A percentile compares a stretch with the other conserved stretches of the same genome.
Evolutionary conservation across 2,113 vertebrate species (phyloP).

Genomic region (Cinclus cinclus): DNA sequence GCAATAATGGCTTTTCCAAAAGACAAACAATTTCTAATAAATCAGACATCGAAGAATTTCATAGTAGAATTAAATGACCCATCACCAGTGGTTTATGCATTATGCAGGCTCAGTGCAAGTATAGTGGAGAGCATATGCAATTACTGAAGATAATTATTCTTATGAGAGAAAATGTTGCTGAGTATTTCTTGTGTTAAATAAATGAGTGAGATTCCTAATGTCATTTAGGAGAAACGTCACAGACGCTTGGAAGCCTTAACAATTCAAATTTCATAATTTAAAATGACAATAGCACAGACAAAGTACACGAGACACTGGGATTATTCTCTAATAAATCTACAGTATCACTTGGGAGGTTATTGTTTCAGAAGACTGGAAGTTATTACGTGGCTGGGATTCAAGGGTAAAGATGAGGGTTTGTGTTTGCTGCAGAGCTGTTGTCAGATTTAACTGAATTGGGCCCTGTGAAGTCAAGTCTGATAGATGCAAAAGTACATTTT

Average conservation of each 20-base stretch:
- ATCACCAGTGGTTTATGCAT: constrained; percentile 48
- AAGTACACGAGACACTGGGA: not conserved
- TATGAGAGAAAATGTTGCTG: constrained; percentile 28
- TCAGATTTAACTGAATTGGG: not conserved
- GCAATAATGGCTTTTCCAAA: constrained; percentile 60
- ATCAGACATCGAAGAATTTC: constrained; percentile 61
- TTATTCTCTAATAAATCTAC: constrained; percentile 27
- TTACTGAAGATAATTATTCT: constrained; percentile 63
- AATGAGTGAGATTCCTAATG: constrained; percentile 20
- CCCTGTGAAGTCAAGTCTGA: not conserved
- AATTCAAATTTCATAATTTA: constrained; percentile 39
- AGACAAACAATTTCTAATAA: constrained; percentile 65
- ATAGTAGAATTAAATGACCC: constrained; percentile 65
- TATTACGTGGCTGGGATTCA: not conserved
- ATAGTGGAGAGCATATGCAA: constrained; percentile 31
- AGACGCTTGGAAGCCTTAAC: constrained; percentile 10
- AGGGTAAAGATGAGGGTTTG: not conserved
- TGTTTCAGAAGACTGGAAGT: not conserved
- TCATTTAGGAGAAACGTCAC: not conserved
- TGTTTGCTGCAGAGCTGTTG: not conserved
- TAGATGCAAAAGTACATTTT: not conserved
- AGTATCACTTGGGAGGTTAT: not conserved
- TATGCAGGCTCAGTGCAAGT: constrained; percentile 30
- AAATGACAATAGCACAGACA: not conserved
- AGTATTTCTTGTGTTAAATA: constrained; percentile 49